These are phyloP conservation scores for Sebastes goodei DNA, from an alignment of 2,797 vertebrate genomes.

Conservation along the genomic window DNA sequence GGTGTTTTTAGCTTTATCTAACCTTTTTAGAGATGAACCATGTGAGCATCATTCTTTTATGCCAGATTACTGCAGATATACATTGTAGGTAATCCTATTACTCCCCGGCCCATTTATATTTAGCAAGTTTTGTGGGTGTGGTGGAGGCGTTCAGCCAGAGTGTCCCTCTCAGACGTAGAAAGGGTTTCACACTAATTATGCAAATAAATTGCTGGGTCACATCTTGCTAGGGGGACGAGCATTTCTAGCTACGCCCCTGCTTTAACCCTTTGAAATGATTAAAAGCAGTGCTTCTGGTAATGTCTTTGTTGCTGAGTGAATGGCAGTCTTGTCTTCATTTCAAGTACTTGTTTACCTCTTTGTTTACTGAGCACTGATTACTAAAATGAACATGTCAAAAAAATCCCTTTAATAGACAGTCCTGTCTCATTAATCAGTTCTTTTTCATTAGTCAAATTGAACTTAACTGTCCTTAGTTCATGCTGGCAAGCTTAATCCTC, in stretches of 20 bases:
- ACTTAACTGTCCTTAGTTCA: constrained; percentile 34
- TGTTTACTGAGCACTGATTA: constrained; percentile 12
- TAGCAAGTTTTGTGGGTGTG: constrained; percentile 12
- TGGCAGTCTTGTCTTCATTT: neutral
- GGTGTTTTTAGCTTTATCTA: neutral
- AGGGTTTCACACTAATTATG: constrained; percentile 7
- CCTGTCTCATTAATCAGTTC: constrained; percentile 11
- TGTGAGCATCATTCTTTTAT: neutral
- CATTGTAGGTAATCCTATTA: neutral
- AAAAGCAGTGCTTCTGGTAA: neutral
- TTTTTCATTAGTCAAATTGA: constrained; percentile 34
- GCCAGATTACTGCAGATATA: neutral
- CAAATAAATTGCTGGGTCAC: neutral
- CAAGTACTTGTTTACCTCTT: neutral
- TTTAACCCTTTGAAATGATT: constrained; percentile 2
- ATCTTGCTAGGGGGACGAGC: neutral
- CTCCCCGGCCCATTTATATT: neutral
- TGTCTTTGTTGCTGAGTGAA: neutral
- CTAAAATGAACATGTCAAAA: constrained; percentile 2
- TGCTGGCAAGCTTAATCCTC: constrained; percentile 41
- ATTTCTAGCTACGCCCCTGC: neutral
- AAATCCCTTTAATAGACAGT: neutral
- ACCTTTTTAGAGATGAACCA: neutral
- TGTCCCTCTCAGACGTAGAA: neutral
- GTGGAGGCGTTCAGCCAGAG: neutral